Conservation (phyloP, 2,113 vertebrate genomes). For the Probosciger aterrimus region DNA sequence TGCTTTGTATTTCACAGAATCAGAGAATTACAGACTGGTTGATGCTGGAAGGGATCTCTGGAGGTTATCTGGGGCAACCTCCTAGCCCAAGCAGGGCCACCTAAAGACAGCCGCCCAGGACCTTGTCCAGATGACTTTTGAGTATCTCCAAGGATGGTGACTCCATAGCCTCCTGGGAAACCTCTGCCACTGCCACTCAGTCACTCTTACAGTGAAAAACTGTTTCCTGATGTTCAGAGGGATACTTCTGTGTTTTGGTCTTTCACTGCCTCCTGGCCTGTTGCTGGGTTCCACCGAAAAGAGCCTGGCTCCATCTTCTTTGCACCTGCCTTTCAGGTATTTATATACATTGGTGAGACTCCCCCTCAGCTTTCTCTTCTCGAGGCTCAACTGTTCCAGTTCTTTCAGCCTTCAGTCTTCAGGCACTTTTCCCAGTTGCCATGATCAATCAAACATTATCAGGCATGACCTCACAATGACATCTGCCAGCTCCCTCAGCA, state of each 20-base stretch:
- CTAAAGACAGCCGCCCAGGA: neutral
- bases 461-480: neutral
- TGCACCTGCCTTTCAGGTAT: neutral
- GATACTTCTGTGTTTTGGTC: neutral
- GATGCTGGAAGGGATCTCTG: neutral
- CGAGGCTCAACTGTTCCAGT: neutral
- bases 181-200: neutral
- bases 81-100: neutral
- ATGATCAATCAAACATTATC: neutral
- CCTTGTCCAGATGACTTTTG: neutral
- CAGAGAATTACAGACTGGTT: neutral
- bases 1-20: neutral
- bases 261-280: neutral
- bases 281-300: neutral
- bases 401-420: neutral
- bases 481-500: neutral
- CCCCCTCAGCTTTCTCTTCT: neutral
- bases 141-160: neutral
- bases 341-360: neutral
- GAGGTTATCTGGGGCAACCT: neutral
- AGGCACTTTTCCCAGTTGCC: neutral
- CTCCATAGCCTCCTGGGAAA: neutral
- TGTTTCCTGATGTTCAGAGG: neutral
- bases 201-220: neutral
- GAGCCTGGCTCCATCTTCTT: neutral